Evolutionary conservation across 2,888 invertebrate species (phyloP), one percentile per base, ranked within the genome.

Genomic region (Aphidius colemani): DNA sequence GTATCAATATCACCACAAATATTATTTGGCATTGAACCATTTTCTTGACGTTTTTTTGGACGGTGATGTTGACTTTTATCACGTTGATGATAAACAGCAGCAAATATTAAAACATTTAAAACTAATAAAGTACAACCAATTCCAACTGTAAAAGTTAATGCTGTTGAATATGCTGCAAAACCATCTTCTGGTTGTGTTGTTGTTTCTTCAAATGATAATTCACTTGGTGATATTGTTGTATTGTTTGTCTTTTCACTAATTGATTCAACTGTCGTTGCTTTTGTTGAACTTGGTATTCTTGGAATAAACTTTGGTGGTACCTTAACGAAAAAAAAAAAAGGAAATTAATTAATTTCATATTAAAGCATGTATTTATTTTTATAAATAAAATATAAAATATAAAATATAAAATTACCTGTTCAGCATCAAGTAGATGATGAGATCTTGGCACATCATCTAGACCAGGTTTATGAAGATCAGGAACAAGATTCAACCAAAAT

Each of bases 401-500:
- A 13, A 60, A 13, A 11, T n/a, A 11, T 11, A 2, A 44, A 51
- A 49, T 66, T 70, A 84, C 75, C 83, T 84, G 79, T 78, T 92
- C 91, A 71, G 91, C 89, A 67, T 90, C 89, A 2, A 96, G 87
- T 70, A 92, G 89, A 81, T 96, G 96, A 82, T 95, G 94, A 0
- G 92, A 90, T 51, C 88, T 86, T 40, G 93, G 93, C 5, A 95
- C 93, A 74, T 94, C 93, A 72, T 93, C 93, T 7, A 93, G 91
- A 7, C 94, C 94, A 0, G 94, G 93, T 71, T 92, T 90, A 78
- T 94, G 94, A 41, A 94, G 86, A 78, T 96, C 96, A 44, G 97
- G 97, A 65, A 98, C 94, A 59, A 97, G 85, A 78, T 96, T 95
- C 65, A 96, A 83, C 98, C 98, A 98, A 82, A 97, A 94, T 1